Percentiles rank a stretch among this genome's conserved stretches.
These are phyloP conservation scores for Smittia aterrima DNA, from an alignment of 2,888 invertebrate genomes.

Conservation along the genomic window DNA sequence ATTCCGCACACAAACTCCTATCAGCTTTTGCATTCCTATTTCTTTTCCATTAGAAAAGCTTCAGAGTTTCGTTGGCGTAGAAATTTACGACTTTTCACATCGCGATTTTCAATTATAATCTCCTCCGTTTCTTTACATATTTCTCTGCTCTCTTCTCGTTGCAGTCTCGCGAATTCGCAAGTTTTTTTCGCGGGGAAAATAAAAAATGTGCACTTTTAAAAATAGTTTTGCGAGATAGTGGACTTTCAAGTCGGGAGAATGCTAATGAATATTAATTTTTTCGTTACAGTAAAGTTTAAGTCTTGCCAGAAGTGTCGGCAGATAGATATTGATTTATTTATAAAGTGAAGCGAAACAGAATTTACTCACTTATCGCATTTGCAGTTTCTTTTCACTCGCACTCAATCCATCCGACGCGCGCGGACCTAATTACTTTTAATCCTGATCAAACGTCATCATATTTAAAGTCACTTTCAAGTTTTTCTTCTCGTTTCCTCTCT, in stretches of 20 bases:
- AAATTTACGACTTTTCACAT: constrained; percentile 39
- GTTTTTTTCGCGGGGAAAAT: constrained; percentile 1
- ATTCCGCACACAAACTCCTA: constrained; percentile 18
- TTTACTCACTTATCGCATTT: constrained; percentile 26
- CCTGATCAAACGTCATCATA: constrained; percentile 40
- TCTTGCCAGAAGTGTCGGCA: neutral
- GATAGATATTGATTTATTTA: constrained; percentile 33
- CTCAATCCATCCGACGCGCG: neutral
- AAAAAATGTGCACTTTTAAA: constrained; percentile 15
- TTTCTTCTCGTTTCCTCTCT: constrained; percentile 30
- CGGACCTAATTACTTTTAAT: constrained; percentile 35
- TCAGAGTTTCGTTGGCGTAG: constrained; percentile 29
- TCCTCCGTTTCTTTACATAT: neutral
- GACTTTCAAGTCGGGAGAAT: neutral
- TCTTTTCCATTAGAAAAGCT: constrained; percentile 25
- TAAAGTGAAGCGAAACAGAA: neutral
- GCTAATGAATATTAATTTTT: constrained; percentile 37
- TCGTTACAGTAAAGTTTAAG: constrained; percentile 13
- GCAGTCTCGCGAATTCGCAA: constrained; percentile 1
- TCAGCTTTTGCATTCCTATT: constrained; percentile 18
- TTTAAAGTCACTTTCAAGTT: constrained; percentile 32
- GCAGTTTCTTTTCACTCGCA: neutral
- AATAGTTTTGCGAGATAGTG: constrained; percentile 16
- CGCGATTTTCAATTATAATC: constrained; percentile 27
- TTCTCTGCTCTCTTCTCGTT: neutral